Base-by-base conservation (phyloP, 1,140 invertebrate genomes). In the Hermetia illucens region DNA sequence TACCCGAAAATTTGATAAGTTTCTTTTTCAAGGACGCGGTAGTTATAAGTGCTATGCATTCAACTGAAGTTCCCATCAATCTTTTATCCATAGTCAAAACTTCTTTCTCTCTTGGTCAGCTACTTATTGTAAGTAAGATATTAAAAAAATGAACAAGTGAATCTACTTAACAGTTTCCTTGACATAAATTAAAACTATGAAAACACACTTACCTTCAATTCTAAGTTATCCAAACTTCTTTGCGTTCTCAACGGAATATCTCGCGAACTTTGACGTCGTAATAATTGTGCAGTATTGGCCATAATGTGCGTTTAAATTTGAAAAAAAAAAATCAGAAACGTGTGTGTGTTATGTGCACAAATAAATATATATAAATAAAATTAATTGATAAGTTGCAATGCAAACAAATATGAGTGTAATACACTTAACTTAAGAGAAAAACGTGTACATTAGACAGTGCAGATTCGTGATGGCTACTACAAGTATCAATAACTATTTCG, bases 231-330 rank as follows among this genome's bases (percentile, higher is more conserved):
- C 42, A 87, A 62, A 18, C 82, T 87, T 30, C 80, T 73, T 54
- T 87, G 84, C 3, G 44, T 58, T 38, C 56, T 59, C 13, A 59
- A 47, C 32, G 55, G 45, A 37, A 61, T 53, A 54, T 89, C 84
- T 31, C 83, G 69, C 20, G 83, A 88, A 57, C 83, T 88, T 63
- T 89, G 85, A 38, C 84, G 71, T 27, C 85, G 71, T 43, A 88
- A 77, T 48, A 90, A 67, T 63, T 90, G 85, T 38, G 83, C 83
- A 43, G 83, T 85, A 62, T 90, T 90, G 45, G 85, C 82, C 85
- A 90, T 90, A 6, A 16, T 37, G n/a, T n/a, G n/a, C n/a, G n/a
- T n/a, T n/a, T n/a, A n/a, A n/a, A n/a, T n/a, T n/a, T n/a, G n/a
- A n/a, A n/a, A n/a, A n/a, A n/a, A n/a, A n/a, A n/a, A n/a, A n/a